Base-by-base conservation (phyloP, 2,888 invertebrate species). In the Drosophila mercatorum region DNA sequence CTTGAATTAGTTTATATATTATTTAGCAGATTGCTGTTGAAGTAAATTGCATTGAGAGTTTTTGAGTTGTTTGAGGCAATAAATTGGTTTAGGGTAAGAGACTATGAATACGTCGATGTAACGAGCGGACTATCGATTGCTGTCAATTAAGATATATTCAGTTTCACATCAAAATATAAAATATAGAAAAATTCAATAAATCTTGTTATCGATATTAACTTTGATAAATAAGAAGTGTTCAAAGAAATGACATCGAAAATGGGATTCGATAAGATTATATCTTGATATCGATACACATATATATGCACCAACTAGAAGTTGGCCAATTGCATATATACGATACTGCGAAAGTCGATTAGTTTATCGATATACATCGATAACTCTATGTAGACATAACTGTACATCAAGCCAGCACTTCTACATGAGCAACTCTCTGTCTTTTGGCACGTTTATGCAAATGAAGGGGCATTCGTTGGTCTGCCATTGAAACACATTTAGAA, bases 391-490 rank as follows among this genome's bases (percentile, higher is more conserved):
- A 4, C n/a, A 0, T 22, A n/a, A 49, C 14, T 22, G 5, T 10
- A 26, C 14, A 5, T 5, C 10, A 11, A 11, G 34, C 1, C 34
- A 34, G 3, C 17, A 17, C 17, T 17, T 47, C 17, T 34, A 17
- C 3, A 11, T 49, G 6, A 31, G 3, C 26, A 12, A 14, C 8
- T 1, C 2, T 38, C 26, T 22, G 6, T 5, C 6, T 34, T 12
- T 49, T 22, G 17, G 1, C 3, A 1, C 3, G 2, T 12, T 51
- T 46, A n/a, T 8, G 14, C 38, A 34, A 22, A 17, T 36, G 5
- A 66, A 49, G 53, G 76, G 71, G 80, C 47, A 67, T 71, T 61
- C 38, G 1, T 0, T 26, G 53, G 60, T 59, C 49, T 60, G 55
- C 60, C 63, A 68, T 72, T 70, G 47, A 52, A 64, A 47, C 3